Base-by-base conservation (phyloP, 1,140 invertebrate genomes). In the Diabrotica virgifera region DNA sequence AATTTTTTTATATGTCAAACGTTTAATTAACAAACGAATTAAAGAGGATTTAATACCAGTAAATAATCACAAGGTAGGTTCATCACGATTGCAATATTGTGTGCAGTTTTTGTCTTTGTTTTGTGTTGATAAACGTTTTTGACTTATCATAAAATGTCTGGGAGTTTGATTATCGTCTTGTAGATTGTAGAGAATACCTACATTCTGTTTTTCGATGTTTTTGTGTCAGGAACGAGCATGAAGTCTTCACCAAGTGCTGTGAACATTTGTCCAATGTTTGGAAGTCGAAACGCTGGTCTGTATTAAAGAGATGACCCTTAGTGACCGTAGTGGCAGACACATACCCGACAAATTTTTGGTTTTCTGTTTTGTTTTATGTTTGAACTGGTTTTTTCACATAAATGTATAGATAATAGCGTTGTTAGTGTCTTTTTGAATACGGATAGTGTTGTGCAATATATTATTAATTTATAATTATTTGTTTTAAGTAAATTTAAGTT, bases 241-340 rank as follows among this genome's bases (percentile, higher is more conserved):
- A 76, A 75, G 76, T 73, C 72, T 67, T 76, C 77, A 64, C 67
- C 77, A 61, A 75, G 73, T 74, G 74, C 75, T 68, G 75, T 74
- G 69, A 73, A 70, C 68, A 72, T 76, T 71, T 72, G 70, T 68
- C 71, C 72, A 59, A 67, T 73, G 64, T 70, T 71, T 68, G 74
- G 75, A 65, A 71, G 63, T 70, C 63, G 73, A 64, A 68, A 64
- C 70, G 66, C 72, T 67, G 76, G 76, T 77, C 76, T 76, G 76
- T 77, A 77, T 75, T 71, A 68, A 46, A 46, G 40, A 46, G 13
- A 59, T 12, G 55, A 57, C 24, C 55, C 53, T n/a, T 57, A 57
- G 55, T 37, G 36, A 57, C 40, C 40, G 8, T 46, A 46, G 40
- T 46, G n/a, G n/a, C 40, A 46, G 40, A 5, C 11, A 46, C 24